Evolutionary conservation across 2,113 vertebrate genomes (phyloP), one percentile per base, ranked within the genome.

Genomic region (Capreolus pygargus): DNA sequence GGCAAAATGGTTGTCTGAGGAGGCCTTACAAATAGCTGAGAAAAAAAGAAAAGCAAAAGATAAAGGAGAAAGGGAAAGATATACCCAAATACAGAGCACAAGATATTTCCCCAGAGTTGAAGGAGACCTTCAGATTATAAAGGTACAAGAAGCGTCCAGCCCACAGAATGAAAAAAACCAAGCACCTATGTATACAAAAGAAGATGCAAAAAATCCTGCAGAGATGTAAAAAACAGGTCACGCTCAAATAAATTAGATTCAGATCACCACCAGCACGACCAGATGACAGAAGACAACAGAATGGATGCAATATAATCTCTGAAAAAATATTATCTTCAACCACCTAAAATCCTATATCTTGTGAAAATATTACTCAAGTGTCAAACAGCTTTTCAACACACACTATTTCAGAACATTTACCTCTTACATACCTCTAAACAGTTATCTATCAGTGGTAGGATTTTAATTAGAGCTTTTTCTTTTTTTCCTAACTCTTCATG

Each of bases 271-370:
- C 33, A 83, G 78, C 13, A 78, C 3, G 21, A 92, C 17, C 17
- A 30, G 50, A 64, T 67, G 33, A 25, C 2, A 89, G 21, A 88
- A 90, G 33, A 61, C 74, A 96, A 86, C 0, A 81, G n/a, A 91
- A 93, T 1, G 16, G 11, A 74, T 39, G 12, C 16, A 87, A 84
- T 86, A 76, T 78, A 94, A 95, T 79, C 21, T 82, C 12, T 50
- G 93, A 84, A 50, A 27, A 92, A 94, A 90, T 94, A 91, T 33
- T 23, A 86, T 58, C 74, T 94, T 76, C 82, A 86, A 78, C 57
- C 39, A 82, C 45, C 47, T 60, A 85, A 76, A 90, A 85, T 50
- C 76, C 60, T 76, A 54, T 19, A 88, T 50, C 21, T 33, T 33
- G 25, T 74, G 13, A 94, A 94, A 87, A 43, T 61, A 92, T 58